These are phyloP conservation scores for Mus musculus DNA, from an alignment of 2,113 vertebrate species.

Conservation along the genomic window DNA sequence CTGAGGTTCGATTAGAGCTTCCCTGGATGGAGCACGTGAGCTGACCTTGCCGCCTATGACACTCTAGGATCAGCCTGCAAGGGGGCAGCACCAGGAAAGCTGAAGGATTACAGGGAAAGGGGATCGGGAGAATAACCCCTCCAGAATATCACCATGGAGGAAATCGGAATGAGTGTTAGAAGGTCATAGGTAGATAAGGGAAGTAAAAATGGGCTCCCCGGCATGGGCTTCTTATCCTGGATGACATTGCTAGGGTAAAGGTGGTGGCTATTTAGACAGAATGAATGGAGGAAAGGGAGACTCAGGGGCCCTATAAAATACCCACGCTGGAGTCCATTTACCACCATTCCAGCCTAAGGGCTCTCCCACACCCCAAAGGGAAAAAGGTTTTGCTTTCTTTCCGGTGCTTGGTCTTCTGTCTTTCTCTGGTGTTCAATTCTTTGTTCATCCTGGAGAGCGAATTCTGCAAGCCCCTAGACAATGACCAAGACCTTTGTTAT, in stretches of 20 bases:
- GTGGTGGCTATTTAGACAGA: not conserved
- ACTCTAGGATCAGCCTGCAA: not conserved
- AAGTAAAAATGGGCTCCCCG: not conserved
- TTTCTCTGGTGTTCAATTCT: not conserved
- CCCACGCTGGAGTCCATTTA: not conserved
- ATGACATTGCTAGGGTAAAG: not conserved
- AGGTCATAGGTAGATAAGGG: not conserved
- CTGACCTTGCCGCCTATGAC: not conserved
- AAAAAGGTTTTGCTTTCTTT: not conserved
- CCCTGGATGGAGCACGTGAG: not conserved
- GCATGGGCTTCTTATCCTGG: not conserved
- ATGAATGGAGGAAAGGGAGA: not conserved
- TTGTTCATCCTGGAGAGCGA: not conserved
- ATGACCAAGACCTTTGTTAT: not conserved
- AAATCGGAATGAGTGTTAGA: not conserved
- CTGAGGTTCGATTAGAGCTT: not conserved
- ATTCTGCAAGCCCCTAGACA: not conserved
- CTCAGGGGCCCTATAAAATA: not conserved
- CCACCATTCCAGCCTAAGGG: not conserved
- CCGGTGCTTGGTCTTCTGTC: not conserved
- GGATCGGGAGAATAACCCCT: not conserved
- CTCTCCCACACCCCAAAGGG: not conserved
- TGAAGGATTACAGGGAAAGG: not conserved
- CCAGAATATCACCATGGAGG: not conserved
- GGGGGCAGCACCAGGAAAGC: not conserved